Evolutionary conservation across 2,888 invertebrate species (phyloP).

Genomic region (Nomada hirtipes): DNA sequence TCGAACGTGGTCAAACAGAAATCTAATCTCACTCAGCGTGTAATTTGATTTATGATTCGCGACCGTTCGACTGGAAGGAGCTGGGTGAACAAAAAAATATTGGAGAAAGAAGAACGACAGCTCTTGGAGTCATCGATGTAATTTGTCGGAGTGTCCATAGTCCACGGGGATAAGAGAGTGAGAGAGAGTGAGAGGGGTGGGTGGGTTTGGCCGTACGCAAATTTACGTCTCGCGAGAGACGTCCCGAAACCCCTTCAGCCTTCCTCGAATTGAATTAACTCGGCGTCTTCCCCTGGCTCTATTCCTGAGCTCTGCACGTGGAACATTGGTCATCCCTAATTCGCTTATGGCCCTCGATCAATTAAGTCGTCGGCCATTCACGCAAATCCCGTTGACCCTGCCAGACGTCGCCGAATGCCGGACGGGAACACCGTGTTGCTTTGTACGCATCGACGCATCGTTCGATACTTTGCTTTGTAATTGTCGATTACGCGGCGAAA

Average conservation of each 20-base stretch:
- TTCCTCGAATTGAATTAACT: slow-evolving; percentile 75
- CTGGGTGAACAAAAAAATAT: slow-evolving; percentile 13
- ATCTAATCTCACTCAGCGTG: slow-evolving; percentile 82
- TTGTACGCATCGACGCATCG: background rate
- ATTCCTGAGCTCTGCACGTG: slow-evolving; percentile 67
- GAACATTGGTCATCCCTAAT: slow-evolving; percentile 76
- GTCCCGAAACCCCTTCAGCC: slow-evolving; percentile 67
- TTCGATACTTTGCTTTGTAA: background rate
- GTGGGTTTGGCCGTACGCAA: slow-evolving; percentile 65
- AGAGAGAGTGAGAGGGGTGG: slow-evolving; percentile 13
- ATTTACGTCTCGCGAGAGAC: slow-evolving; percentile 75
- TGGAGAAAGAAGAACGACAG: slow-evolving; percentile 39
- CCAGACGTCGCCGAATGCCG: slow-evolving; percentile 51
- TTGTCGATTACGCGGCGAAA: background rate
- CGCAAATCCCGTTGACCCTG: slow-evolving; percentile 71
- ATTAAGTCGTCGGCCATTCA: slow-evolving; percentile 74
- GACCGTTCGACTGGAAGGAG: slow-evolving; percentile 46
- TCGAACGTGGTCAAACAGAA: slow-evolving; percentile 79
- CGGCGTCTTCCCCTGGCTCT: slow-evolving; percentile 72
- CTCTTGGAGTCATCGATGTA: slow-evolving; percentile 73
- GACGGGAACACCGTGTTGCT: slow-evolving; percentile 54
- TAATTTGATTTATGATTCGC: slow-evolving; percentile 82
- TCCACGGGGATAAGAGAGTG: slow-evolving; percentile 57
- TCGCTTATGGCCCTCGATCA: slow-evolving; percentile 75
- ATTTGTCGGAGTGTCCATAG: slow-evolving; percentile 76